Percentiles rank a stretch among this genome's conserved stretches.
phyloP scores from a whole-genome alignment of 2,888 invertebrate genomes.

The Halictus quadricinctus region DNA sequence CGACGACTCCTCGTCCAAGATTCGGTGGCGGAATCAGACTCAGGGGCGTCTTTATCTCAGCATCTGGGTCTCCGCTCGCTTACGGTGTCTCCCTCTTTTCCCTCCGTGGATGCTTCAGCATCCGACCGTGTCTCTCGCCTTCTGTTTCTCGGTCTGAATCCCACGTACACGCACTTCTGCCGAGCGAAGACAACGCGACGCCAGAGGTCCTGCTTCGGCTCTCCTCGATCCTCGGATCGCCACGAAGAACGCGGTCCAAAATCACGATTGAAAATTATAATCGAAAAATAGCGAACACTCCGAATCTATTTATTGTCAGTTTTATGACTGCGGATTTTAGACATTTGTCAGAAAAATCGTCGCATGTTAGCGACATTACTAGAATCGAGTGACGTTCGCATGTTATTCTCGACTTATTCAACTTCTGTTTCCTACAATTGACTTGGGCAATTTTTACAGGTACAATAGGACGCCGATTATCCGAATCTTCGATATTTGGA shows the following conservation, averaged over 20 bases:
- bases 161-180: conserved; percentile 55
- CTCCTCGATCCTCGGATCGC: conserved; percentile 58
- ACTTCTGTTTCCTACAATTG: no score
- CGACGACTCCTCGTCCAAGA: conserved; percentile 60
- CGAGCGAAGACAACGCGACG: conserved; percentile 69
- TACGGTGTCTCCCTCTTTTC: conserved; percentile 21
- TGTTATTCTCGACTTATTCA: no score
- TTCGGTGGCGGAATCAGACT: conserved; percentile 71
- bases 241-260: conserved; percentile 35
- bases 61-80: conserved; percentile 52
- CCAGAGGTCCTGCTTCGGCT: conserved; percentile 51
- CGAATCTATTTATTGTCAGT: not conserved
- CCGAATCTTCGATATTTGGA: no score
- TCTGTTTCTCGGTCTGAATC: conserved; percentile 46
- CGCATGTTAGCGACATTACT: no score
- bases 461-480: no score
- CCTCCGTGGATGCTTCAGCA: conserved; percentile 6
- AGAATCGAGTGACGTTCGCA: no score
- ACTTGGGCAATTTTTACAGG: no score
- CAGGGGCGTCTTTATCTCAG: conserved; percentile 62
- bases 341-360: no score
- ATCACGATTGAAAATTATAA: not conserved
- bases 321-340: no score
- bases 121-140: conserved; percentile 32
- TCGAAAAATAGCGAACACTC: not conserved